Percentiles rank a stretch among this genome's conserved stretches.
Evolutionary conservation across 2,113 vertebrate genomes (phyloP).

Genomic region (Oncorhynchus gorbuscha): DNA sequence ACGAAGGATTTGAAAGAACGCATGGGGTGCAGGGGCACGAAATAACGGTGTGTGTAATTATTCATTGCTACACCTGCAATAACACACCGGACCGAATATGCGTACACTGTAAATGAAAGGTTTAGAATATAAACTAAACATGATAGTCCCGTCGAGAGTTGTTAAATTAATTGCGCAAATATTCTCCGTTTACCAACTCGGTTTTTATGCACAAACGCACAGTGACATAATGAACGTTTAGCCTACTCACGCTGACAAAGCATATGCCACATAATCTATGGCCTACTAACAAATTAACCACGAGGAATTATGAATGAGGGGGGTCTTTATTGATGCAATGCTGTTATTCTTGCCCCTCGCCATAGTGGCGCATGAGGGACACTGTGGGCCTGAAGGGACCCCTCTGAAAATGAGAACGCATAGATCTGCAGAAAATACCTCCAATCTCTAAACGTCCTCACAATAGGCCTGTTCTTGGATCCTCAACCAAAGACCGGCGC

Average conservation of each 20-base stretch:
- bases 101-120: neutral
- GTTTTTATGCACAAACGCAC: neutral
- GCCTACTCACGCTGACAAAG: neutral
- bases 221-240: neutral
- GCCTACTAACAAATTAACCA: neutral
- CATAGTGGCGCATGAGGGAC: neutral
- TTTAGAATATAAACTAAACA: neutral
- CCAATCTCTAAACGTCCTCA: neutral
- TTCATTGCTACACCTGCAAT: slow-evolving; percentile 48
- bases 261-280: neutral
- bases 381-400: too few species aligned
- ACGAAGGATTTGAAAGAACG: slow-evolving; percentile 30
- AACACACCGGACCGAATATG: slow-evolving; percentile 32
- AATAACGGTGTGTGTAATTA: slow-evolving; percentile 18
- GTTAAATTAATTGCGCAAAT: neutral
- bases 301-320: neutral
- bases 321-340: neutral
- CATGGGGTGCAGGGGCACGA: slow-evolving; percentile 19
- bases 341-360: neutral
- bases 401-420: too few species aligned
- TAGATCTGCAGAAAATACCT: neutral
- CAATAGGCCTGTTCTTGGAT: neutral
- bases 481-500: neutral
- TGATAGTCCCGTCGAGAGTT: neutral
- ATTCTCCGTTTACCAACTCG: neutral